A percentile compares a stretch with the other conserved stretches of the same genome.
Evolutionary conservation across 1,140 invertebrate genomes (phyloP).

Genomic region (Papilio helenus): DNA sequence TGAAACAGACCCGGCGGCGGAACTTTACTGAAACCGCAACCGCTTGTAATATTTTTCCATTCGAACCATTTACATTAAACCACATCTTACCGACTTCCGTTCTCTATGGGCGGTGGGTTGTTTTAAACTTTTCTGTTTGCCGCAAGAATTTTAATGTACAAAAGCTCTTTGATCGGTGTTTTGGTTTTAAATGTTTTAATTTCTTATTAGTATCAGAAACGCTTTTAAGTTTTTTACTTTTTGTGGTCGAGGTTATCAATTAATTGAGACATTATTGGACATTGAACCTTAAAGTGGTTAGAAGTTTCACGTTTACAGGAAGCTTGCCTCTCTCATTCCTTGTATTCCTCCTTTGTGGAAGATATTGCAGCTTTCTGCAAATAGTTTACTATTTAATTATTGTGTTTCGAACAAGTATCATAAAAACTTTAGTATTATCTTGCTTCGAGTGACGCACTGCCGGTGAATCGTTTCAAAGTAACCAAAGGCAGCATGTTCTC

Average conservation of each 20-base stretch:
- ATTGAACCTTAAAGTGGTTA: too few species aligned
- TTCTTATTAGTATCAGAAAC: neutral
- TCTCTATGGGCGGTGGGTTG: slow-evolving; percentile 61
- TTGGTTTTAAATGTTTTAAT: slow-evolving; percentile 37
- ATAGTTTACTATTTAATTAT: too few species aligned
- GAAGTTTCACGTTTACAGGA: too few species aligned
- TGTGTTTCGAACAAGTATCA: too few species aligned
- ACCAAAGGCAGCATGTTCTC: slow-evolving; percentile 24
- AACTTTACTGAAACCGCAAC: slow-evolving; percentile 33
- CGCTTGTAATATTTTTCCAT: slow-evolving; percentile 31
- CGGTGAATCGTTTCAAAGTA: neutral
- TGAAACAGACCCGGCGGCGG: slow-evolving; percentile 9
- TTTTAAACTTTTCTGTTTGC: slow-evolving; percentile 53
- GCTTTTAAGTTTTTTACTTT: neutral
- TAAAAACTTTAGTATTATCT: too few species aligned
- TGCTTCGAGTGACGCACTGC: too few species aligned
- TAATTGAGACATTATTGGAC: neutral
- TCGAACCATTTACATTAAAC: slow-evolving; percentile 62
- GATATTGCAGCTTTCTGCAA: too few species aligned
- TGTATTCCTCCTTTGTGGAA: too few species aligned
- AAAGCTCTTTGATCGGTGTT: slow-evolving; percentile 30
- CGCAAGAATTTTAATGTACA: slow-evolving; percentile 42
- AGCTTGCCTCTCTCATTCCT: too few species aligned
- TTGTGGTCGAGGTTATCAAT: neutral
- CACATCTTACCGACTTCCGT: slow-evolving; percentile 61